Evolutionary conservation across 2,113 vertebrate genomes (phyloP).

Genomic region (Acrocephalus arundinaceus): DNA sequence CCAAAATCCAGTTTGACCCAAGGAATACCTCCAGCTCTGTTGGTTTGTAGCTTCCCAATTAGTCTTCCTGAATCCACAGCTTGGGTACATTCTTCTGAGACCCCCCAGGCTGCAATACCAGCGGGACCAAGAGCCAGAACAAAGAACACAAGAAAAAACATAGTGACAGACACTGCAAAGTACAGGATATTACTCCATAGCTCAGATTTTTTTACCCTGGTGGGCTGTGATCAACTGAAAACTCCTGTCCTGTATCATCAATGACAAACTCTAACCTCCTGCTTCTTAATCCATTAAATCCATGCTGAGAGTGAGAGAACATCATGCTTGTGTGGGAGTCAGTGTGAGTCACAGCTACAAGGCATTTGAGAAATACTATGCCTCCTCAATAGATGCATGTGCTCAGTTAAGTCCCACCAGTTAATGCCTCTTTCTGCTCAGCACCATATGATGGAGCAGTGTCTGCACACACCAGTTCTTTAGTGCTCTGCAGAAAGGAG

Average conservation of each 20-base stretch:
- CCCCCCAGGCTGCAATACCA: neutral
- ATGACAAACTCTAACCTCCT: neutral
- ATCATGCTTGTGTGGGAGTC: neutral
- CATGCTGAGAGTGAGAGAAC: neutral
- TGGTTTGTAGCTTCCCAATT: neutral
- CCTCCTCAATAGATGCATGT: neutral
- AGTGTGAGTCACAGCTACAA: neutral
- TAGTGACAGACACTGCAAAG: neutral
- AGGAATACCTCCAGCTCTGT: neutral
- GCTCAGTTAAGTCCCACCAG: neutral
- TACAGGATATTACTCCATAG: neutral
- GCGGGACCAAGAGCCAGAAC: neutral
- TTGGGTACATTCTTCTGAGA: neutral
- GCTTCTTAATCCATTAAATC: neutral
- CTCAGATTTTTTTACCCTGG: neutral
- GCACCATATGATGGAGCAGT: neutral
- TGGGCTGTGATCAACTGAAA: neutral
- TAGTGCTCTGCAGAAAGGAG: neutral
- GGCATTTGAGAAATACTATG: neutral
- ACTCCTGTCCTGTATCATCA: neutral
- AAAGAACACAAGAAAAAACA: neutral
- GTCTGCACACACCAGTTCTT: neutral
- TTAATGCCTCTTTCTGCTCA: neutral
- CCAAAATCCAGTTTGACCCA: neutral
- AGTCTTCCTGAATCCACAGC: neutral